These are phyloP conservation scores for Brachirus orientalis DNA, from an alignment of 2,113 vertebrate genomes.

Conservation along the genomic window DNA sequence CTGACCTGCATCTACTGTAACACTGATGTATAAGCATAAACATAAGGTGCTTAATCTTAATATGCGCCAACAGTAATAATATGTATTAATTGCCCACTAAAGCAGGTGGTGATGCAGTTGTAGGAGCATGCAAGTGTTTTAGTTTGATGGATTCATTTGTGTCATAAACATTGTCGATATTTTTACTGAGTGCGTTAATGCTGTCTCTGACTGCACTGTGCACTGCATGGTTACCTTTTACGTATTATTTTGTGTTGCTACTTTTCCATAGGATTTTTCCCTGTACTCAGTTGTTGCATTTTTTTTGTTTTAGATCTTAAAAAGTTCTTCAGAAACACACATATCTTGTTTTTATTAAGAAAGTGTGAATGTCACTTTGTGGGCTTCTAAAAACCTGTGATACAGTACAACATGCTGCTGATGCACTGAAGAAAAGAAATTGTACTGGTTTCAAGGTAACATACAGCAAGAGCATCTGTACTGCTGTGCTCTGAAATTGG, in stretches of 20 bases:
- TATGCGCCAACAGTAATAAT: neutral
- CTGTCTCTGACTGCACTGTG: no score
- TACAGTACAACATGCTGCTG: neutral
- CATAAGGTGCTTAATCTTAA: neutral
- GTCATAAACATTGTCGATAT: neutral
- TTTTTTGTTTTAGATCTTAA: neutral
- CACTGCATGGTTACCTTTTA: no score
- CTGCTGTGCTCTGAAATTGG: slow-evolving; percentile 20
- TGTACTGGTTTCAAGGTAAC: slow-evolving; percentile 34
- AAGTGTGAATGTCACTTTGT: neutral
- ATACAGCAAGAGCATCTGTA: slow-evolving; percentile 26
- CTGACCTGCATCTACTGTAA: neutral
- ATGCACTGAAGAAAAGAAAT: slow-evolving; percentile 9
- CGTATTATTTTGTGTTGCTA: no score
- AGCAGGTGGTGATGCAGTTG: neutral
- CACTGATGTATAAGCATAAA: neutral
- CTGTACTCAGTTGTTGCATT: neutral
- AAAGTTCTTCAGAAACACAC: no score
- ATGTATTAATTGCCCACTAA: neutral
- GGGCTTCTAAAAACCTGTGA: neutral
- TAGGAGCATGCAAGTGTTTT: neutral
- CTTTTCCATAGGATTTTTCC: no score
- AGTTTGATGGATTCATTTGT: neutral
- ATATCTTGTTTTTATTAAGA: neutral
- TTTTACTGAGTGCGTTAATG: neutral